These are phyloP conservation scores for Actinia tenebrosa DNA, from an alignment of 64 coral and sea anemone genomes.

Conservation along the genomic window DNA sequence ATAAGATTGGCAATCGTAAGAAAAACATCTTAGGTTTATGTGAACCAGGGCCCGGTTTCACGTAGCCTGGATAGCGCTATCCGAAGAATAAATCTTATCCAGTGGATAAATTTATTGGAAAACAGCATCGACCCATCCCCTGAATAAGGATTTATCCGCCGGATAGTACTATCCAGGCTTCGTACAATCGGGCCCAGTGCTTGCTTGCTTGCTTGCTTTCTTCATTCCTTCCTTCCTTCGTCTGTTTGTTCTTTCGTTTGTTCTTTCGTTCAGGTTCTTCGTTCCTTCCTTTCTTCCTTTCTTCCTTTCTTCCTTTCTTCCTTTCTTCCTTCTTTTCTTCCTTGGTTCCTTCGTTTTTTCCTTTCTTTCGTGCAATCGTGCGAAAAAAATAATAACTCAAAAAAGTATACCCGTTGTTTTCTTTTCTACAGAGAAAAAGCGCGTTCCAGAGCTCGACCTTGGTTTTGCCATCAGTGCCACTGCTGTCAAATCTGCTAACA, in stretches of 20 bases:
- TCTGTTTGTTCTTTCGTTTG: too few species aligned
- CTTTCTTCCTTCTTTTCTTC: neutral
- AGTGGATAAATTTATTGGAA: too few species aligned
- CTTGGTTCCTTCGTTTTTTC: neutral
- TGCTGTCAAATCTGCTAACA: conserved; percentile 36
- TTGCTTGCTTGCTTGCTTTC: neutral
- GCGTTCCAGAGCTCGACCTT: conserved; percentile 62
- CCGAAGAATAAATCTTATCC: too few species aligned
- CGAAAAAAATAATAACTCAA: too few species aligned
- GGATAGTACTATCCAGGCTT: too few species aligned
- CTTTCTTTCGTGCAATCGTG: neutral
- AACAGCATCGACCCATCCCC: too few species aligned
- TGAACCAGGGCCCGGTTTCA: too few species aligned
- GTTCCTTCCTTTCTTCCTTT: neutral
- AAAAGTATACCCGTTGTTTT: neutral
- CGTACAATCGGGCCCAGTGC: too few species aligned
- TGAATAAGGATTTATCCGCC: too few species aligned
- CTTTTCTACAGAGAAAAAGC: conserved; percentile 2
- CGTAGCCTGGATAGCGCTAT: too few species aligned
- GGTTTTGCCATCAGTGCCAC: conserved; percentile 73
- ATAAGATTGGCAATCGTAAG: conserved; percentile 72
- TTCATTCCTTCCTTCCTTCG: too few species aligned
- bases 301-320: neutral
- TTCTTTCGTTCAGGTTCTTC: neutral
- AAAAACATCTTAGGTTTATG: neutral